A percentile compares a stretch with the other conserved stretches of the same genome.
Evolutionary conservation across 2,113 vertebrate species (phyloP).

Genomic region (Nothocercus nigrocapillus): DNA sequence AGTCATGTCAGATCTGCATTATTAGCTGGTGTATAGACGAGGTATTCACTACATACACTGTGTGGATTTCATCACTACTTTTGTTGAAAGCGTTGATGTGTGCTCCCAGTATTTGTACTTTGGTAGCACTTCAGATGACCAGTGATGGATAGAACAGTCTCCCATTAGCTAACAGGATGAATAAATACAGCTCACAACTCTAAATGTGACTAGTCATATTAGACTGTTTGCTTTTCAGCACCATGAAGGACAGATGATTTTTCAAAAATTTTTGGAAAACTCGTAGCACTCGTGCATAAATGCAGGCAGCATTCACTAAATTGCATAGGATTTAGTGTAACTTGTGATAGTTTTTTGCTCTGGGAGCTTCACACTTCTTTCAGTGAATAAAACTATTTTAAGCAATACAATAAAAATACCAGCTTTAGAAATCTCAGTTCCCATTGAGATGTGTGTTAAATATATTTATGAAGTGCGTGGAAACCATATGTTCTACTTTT

Average conservation of each 20-base stretch:
- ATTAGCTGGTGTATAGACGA: neutral
- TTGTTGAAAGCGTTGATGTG: neutral
- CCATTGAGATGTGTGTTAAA: conserved; percentile 23
- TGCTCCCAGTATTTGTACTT: neutral
- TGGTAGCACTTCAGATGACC: neutral
- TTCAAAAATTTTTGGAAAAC: neutral
- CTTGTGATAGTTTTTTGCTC: neutral
- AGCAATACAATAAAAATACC: neutral
- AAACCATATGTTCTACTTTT: conserved; percentile 2
- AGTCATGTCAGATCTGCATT: neutral
- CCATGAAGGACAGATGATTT: neutral
- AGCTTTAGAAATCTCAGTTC: conserved; percentile 24
- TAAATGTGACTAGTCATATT: neutral
- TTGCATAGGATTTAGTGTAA: neutral
- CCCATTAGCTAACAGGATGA: neutral
- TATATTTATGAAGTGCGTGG: neutral
- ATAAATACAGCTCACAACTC: neutral
- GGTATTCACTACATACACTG: neutral
- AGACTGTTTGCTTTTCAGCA: neutral
- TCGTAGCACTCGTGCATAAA: neutral
- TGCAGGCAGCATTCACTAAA: neutral
- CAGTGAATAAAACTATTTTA: conserved; percentile 25
- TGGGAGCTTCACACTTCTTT: neutral
- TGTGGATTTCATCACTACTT: neutral
- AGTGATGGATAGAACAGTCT: neutral